Evolutionary conservation across 2,888 invertebrate species (phyloP).

Genomic region (Himalopsyche japonica): DNA sequence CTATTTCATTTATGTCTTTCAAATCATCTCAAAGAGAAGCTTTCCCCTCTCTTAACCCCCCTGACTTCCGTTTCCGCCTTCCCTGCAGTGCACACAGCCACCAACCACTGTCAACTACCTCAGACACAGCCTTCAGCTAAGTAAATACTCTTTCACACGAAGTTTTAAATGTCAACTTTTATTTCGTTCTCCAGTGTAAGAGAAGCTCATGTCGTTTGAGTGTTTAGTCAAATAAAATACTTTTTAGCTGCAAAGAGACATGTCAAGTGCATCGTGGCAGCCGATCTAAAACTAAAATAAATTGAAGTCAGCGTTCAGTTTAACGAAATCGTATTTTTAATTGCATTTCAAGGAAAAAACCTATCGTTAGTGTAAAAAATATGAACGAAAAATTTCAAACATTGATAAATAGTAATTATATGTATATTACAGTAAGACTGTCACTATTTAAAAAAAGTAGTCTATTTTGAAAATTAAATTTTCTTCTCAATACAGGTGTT

Average conservation of each 20-base stretch:
- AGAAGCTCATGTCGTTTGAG: background rate
- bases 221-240: background rate
- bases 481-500: too few species aligned
- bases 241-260: background rate
- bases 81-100: background rate
- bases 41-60: background rate
- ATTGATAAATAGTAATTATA: too few species aligned
- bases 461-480: too few species aligned
- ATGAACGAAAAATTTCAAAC: too few species aligned
- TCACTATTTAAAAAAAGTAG: too few species aligned
- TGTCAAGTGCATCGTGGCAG: background rate
- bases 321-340: too few species aligned
- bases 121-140: background rate
- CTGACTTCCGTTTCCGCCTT: background rate
- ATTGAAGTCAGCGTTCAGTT: too few species aligned
- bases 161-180: background rate
- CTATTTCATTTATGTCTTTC: background rate
- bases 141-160: background rate
- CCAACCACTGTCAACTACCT: background rate
- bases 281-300: background rate
- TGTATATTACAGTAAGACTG: too few species aligned
- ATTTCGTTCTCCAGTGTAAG: background rate
- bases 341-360: too few species aligned
- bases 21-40: background rate
- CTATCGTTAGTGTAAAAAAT: too few species aligned